Base-by-base conservation (phyloP, 1,140 invertebrate genomes). In the Drosophila melanica region DNA sequence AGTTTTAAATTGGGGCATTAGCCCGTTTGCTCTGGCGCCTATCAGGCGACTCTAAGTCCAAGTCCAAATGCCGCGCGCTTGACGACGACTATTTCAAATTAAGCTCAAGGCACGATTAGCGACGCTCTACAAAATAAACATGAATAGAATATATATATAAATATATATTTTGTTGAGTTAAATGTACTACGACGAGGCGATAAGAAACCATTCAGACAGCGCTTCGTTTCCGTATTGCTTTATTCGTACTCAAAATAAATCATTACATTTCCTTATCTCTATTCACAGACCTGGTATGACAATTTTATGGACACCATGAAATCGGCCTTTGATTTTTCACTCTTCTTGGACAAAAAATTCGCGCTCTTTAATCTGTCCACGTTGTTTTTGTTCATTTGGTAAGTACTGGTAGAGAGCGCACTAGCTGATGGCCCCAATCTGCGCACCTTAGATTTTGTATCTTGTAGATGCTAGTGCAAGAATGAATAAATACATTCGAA, bases 381-480 rank as follows among this genome's bases (percentile, higher is more conserved):
- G 64, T 95, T 97, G 74, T 94, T 97, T 39, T 93, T 98, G 16
- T 98, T 97, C 92, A 95, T 95, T 76, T 98, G 96, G 96, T 92
- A 66, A 92, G 91, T 90, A 74, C 14, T 5, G n/a, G 7, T 2
- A 42, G 42, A 37, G 10, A 33, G 33, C 23, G 10, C 27, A 20
- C 16, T 27, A 23, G 20, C 14, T 35, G 20, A 71, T 68, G 54
- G 48, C 23, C 60, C 42, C 35, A 42, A 75, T 65, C 41, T 81
- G 74, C 74, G 79, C 59, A 77, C 23, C 37, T 30, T 5, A 48
- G 37, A 55, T 10, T 35, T 10, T 65, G 9, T 57, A 51, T 72
- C n/a, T 41, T 16, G 16, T 27, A 37, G 44, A 30, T 27, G 27
- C 4, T 58, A 35, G 23, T 39, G 39, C 48, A 30, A 66, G 39